Evolutionary conservation across 2,888 invertebrate species (phyloP), one percentile per base, ranked within the genome.

Genomic region (Lepidonotus clava): DNA sequence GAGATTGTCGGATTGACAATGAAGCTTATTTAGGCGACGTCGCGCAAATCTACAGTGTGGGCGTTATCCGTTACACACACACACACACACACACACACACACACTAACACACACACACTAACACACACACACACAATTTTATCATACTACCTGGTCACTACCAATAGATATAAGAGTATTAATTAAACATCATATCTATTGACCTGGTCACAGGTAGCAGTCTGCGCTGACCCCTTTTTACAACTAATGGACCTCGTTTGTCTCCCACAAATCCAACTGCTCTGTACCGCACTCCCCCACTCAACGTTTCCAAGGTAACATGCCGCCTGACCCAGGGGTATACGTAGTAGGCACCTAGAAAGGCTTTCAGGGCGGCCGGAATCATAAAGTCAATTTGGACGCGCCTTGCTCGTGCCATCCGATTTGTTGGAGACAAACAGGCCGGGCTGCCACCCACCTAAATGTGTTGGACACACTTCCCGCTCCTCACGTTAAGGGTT

Each of bases 351-450:
- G 61, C 8, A 24, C 61, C 28, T 32, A 61, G 61, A 32, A 61
- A 61, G 61, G 61, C 61, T 61, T 61, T 61, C 61, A 61, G 4
- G 28, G 61, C 61, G 61, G 61, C 61, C 61, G 61, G 61, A 61
- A 61, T 61, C 61, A 61, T 61, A 61, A 61, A 61, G 61, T 61
- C 61, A 61, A 61, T 61, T 61, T 61, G 61, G 61, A 24, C 11
- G 61, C 61, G 61, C 61, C 61, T 61, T 24, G 28, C 28, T 61
- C 61, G 61, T 61, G 61, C 61, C 61, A 61, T 61, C 61, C 61
- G 61, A 61, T 61, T 61, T 61, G 61, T 61, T 61, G 28, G 61
- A 28, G 61, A 61, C 61, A 61, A 61, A 61, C 61, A 61, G 61
- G 28, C 24, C 24, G 61, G 61, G 61, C 18, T 11, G 28, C 2